Base-by-base conservation (phyloP, 53 echinoderm and acorn worm genomes). In the Echinarachnius parma region DNA sequence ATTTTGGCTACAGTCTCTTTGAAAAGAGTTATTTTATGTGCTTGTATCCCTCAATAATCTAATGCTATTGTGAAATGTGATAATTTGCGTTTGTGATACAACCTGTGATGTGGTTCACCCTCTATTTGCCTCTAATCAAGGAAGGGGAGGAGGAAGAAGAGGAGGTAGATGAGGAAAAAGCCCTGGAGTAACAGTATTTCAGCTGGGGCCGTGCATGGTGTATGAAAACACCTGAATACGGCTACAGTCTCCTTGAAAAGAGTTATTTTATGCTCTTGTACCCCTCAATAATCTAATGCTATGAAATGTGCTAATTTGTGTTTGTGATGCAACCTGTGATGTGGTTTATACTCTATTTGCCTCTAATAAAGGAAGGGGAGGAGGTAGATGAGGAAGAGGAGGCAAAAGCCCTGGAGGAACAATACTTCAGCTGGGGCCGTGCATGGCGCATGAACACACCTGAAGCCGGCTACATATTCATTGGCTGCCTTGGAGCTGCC, bases 401-500 rank as follows among this genome's bases (percentile, higher is more conserved):
- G 14, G 54, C 61, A n/a, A 71, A 82, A 23, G 37, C 66, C 31
- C 66, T 81, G 15, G 14, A 75, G 0, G 21, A 70, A 25, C 46
- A 81, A 28, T 31, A 75, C 59, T 93, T 93, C 78, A 89, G 86
- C 61, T 48, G 67, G 35, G 53, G 72, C 14, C 75, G 91, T 9
- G 71, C 88, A 31, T 82, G 89, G 89, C 67, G 59, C 59, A n/a
- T 92, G 61, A 92, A 92, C 60, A 27, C 82, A 0, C 54, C 93
- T 2, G 93, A 96, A 44, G 70, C 77, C 50, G 67, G 66, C 11
- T 90, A 66, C 47, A 96, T 96, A 37, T 9, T 88, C 9, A 19
- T 87, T 4, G 96, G 96, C 0, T 64, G 81, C 32, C 59, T 96
- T 10, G 96, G 85, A 15, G 87, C 96, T 9, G 91, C 81, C 14